Percentiles rank a stretch among this genome's conserved stretches.
phyloP scores from a whole-genome alignment of 1,140 invertebrate species.

The Caenorhabditis elegans region WBcel235 BX284604.4:7376501-7377000 shows the following conservation, averaged over 20 bases:
- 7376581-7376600: not conserved
- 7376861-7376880: too few relatives aligned
- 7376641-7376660: not conserved
- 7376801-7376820: not conserved
- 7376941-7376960: conserved; percentile 64
- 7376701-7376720: too few relatives aligned
- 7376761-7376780: not conserved
- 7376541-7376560: not conserved
- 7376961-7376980: conserved; percentile 62
- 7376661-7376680: not conserved
- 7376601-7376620: not conserved
- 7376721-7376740: too few relatives aligned
- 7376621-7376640: not conserved
- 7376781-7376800: not conserved
- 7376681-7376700: too few relatives aligned
- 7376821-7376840: too few relatives aligned
- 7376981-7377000: conserved; percentile 64
- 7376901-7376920: conserved; percentile 58
- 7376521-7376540: not conserved
- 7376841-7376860: too few relatives aligned
- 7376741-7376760: not conserved
- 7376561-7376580: not conserved
- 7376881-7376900: not conserved
- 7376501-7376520: conserved; percentile 21
- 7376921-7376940: conserved; percentile 60